phyloP scores from a whole-genome alignment of 2,797 vertebrate genomes.

The Myotis findleyi region DNA sequence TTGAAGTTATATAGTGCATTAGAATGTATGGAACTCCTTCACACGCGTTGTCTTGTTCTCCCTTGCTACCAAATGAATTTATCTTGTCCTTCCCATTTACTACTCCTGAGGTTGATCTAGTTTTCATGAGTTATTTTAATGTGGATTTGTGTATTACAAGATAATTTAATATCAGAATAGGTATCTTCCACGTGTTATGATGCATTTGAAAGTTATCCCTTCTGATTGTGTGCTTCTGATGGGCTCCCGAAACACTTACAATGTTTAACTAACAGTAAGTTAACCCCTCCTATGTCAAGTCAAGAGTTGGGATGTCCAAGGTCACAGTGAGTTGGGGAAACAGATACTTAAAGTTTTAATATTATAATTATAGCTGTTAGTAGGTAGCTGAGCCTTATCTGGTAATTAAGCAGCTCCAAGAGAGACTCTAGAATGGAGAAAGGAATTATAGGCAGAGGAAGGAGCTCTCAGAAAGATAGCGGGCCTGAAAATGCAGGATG shows the following conservation, averaged over 20 bases:
- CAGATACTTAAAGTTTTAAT: neutral
- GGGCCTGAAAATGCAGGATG: neutral
- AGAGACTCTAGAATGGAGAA: neutral
- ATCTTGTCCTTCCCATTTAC: neutral
- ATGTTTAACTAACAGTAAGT: neutral
- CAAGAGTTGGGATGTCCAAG: neutral
- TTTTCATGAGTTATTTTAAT: slow-evolving; percentile 56
- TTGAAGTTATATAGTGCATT: neutral
- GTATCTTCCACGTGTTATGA: slow-evolving; percentile 23
- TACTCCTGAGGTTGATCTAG: neutral
- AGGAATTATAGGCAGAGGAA: neutral
- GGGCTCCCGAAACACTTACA: neutral
- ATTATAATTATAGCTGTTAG: neutral
- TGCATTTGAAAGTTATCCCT: slow-evolving; percentile 24
- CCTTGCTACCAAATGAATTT: neutral
- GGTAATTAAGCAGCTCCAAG: neutral
- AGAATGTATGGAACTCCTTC: neutral
- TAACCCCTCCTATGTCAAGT: neutral
- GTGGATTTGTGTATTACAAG: slow-evolving; percentile 1
- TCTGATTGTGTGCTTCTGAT: neutral
- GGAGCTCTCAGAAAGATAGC: neutral
- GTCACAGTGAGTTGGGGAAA: neutral
- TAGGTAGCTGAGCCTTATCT: neutral
- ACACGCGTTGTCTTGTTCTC: fast-evolving
- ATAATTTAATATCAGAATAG: slow-evolving; percentile 8